A percentile compares a stretch with the other conserved stretches of the same genome.
Evolutionary conservation across 2,113 vertebrate genomes (phyloP).

Genomic region (Callospermophilus lateralis): DNA sequence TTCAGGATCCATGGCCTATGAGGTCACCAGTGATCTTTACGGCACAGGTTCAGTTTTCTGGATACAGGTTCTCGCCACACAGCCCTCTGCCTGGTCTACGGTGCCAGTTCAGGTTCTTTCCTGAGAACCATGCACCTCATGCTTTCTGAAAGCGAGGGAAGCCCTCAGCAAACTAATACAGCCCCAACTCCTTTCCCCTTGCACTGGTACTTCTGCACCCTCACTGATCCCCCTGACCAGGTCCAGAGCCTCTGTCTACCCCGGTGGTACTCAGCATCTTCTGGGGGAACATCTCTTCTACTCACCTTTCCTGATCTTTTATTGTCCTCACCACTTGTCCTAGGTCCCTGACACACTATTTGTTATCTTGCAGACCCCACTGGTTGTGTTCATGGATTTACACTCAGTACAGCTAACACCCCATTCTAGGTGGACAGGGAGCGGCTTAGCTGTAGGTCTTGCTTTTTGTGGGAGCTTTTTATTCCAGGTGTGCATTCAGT

Average conservation of each 20-base stretch:
- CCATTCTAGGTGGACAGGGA: neutral
- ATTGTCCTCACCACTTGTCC: neutral
- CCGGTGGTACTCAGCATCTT: neutral
- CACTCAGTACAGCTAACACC: neutral
- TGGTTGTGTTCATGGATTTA: neutral
- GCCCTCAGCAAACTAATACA: neutral
- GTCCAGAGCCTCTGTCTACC: neutral
- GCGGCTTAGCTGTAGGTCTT: neutral
- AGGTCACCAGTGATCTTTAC: neutral
- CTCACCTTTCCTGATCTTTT: neutral
- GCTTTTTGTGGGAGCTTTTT: neutral
- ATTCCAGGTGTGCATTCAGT: neutral
- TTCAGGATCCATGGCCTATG: conserved; percentile 5
- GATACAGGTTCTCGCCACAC: neutral
- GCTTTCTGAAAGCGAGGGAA: neutral
- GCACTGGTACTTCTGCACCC: neutral
- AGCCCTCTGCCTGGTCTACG: neutral
- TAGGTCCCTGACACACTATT: neutral
- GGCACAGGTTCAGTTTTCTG: neutral
- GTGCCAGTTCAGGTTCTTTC: neutral
- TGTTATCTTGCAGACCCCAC: neutral
- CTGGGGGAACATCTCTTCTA: neutral
- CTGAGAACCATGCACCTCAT: neutral
- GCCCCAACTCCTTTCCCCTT: neutral
- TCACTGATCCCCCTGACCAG: neutral